A percentile compares a stretch with the other conserved stretches of the same genome.
These are phyloP conservation scores for Rhinoderma darwinii DNA, from an alignment of 2,113 vertebrate species.

Conservation along the genomic window DNA sequence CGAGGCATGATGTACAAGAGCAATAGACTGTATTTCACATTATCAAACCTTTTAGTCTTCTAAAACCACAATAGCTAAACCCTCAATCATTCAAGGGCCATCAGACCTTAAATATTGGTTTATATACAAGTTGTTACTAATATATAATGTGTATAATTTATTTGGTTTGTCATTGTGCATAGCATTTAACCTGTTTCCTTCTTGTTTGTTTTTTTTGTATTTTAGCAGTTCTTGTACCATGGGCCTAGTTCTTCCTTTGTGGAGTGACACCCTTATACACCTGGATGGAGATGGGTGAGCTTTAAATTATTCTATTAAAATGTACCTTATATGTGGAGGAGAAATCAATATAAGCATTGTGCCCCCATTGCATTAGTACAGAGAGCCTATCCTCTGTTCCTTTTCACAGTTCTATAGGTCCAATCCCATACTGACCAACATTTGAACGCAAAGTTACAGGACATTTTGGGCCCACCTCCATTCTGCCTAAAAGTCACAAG, in stretches of 20 bases:
- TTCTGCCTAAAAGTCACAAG: too few relatives aligned
- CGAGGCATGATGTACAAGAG: not conserved
- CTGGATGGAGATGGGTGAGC: conserved; percentile 98
- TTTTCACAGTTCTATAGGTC: too few relatives aligned
- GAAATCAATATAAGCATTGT: too few relatives aligned
- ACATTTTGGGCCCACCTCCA: too few relatives aligned
- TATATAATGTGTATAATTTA: not conserved
- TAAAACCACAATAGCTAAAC: not conserved
- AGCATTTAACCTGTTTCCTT: not conserved
- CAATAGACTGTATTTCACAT: not conserved
- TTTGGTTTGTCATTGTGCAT: not conserved
- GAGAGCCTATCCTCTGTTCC: too few relatives aligned
- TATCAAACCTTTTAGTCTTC: not conserved
- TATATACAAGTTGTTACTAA: not conserved
- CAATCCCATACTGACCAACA: too few relatives aligned
- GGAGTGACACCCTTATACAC: conserved; percentile 97
- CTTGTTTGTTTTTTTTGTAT: conserved; percentile 57
- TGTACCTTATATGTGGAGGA: not conserved
- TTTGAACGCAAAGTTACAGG: too few relatives aligned
- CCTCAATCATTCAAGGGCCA: not conserved
- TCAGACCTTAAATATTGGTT: not conserved
- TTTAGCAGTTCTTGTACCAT: conserved; percentile 85
- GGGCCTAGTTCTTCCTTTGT: conserved; percentile 94
- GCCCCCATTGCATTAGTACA: too few relatives aligned
- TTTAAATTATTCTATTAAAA: conserved; percentile 43